Base-by-base conservation (phyloP, 1,140 invertebrate species). In the Drosophila navojoa region DNA sequence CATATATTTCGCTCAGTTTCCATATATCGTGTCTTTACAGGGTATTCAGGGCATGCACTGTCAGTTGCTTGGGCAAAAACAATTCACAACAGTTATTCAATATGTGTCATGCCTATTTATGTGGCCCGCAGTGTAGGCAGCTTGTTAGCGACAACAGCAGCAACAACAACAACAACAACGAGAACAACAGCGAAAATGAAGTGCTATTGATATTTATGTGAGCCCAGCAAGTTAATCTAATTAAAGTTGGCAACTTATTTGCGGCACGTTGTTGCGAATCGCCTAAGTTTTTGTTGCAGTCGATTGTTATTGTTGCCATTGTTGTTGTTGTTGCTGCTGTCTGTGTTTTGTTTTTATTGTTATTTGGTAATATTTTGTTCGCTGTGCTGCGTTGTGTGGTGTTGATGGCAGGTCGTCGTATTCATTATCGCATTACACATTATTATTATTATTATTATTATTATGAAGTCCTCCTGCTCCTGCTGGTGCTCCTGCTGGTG, bases 241-340 rank as follows among this genome's bases (percentile, higher is more conserved):
- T 82, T 82, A 82, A 78, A 81, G 70, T 76, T 64, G 52, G 19
- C 54, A 64, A 64, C 40, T 67, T 80, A 64, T 67, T 50, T 42
- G 58, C 27, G 10, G 29, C 52, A 68, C 44, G 25, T 50, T 40
- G 60, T 22, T 6, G n/a, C 22, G 19, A 40, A 5, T 15, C 13
- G 11, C n/a, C 35, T 10, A 15, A 53, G 9, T 32, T 16, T 53
- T 53, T 53, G 25, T 45, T 62, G 55, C 29, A 16, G 35, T 10
- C 38, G 19, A 19, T 27, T 59, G 42, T 45, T 27, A 13, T 57
- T 38, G 7, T 5, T 57, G 19, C 7, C 16, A 15, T 35, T 5
- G 27, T 22, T 61, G 45, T 4, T 59, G 27, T 53, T 53, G 49
- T 3, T 38, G 7, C 2, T 57, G 19, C 7, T 29, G 27, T 35